Percentiles rank a stretch among this genome's conserved stretches.
Conservation (phyloP, 2,797 vertebrate genomes). For the Trachops cirrhosus region DNA sequence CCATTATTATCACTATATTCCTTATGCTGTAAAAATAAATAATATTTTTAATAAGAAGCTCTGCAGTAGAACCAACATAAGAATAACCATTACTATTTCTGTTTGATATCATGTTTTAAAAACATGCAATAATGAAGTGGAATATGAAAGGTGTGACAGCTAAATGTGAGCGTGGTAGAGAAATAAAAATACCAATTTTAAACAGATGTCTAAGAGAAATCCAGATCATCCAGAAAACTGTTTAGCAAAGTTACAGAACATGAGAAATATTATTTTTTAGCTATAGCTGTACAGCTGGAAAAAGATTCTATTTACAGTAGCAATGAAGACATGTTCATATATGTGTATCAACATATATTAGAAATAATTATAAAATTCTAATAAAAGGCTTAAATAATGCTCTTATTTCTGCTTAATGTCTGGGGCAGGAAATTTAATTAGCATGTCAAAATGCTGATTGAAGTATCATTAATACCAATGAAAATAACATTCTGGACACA, state of each 20-base stretch:
- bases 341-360: neutral
- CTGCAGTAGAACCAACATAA: neutral
- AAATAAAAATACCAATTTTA: neutral
- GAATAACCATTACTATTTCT: neutral
- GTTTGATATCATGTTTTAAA: neutral
- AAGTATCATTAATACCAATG: neutral
- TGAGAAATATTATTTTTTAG: neutral
- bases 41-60: neutral
- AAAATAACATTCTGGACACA: neutral
- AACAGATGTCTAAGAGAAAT: neutral
- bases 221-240: neutral
- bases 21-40: neutral
- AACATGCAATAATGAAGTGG: neutral
- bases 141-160: neutral
- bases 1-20: neutral
- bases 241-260: neutral
- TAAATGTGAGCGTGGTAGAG: neutral
- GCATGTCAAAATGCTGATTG: neutral
- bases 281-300: neutral
- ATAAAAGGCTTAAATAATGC: neutral
- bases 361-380: neutral
- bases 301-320: neutral
- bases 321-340: neutral
- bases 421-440: neutral
- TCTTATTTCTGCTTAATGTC: neutral